These are phyloP conservation scores for Pandemis heparana DNA, from an alignment of 2,888 invertebrate genomes.

Conservation along the genomic window DNA sequence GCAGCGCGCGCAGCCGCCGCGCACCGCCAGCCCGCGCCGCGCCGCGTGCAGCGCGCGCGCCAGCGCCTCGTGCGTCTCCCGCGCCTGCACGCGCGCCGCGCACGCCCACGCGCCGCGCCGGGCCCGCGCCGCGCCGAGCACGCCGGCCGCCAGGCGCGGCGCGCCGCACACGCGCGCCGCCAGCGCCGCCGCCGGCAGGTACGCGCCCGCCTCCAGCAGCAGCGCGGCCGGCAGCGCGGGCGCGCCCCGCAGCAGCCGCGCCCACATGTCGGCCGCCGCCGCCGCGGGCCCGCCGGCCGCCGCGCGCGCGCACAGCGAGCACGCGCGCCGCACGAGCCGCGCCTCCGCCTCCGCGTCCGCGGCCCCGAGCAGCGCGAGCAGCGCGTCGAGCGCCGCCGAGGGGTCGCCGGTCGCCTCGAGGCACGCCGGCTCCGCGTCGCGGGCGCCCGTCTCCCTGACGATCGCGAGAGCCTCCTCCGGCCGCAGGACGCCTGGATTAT, in stretches of 20 bases:
- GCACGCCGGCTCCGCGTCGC: constrained; percentile 71
- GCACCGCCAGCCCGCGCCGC: constrained; percentile 65
- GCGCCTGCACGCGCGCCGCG: constrained; percentile 57
- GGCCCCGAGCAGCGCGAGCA: constrained; percentile 57
- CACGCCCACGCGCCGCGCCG: constrained; percentile 48
- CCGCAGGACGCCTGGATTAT: constrained; percentile 66
- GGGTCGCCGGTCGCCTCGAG: constrained; percentile 76
- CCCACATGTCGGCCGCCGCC: constrained; percentile 64
- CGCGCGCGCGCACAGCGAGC: constrained; percentile 66
- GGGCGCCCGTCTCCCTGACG: constrained; percentile 62
- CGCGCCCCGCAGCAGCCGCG: constrained; percentile 58
- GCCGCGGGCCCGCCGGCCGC: constrained; percentile 61
- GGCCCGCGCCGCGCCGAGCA: constrained; percentile 46
- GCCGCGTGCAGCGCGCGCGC: constrained; percentile 66
- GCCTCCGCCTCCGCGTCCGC: constrained; percentile 49
- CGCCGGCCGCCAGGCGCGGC: constrained; percentile 58
- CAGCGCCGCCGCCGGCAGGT: constrained; percentile 66
- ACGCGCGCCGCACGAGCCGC: constrained; percentile 57
- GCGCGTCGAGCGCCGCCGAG: constrained; percentile 67
- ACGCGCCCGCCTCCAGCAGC: constrained; percentile 67
- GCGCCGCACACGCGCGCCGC: constrained; percentile 58
- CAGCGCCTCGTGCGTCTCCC: constrained; percentile 60
- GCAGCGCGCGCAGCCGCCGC: constrained; percentile 68
- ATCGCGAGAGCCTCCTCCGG: constrained; percentile 74
- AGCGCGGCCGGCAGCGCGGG: constrained; percentile 60